Evolutionary conservation across 2,888 invertebrate genomes (phyloP), one percentile per base, ranked within the genome.

Genomic region (Amorpha juglandis): DNA sequence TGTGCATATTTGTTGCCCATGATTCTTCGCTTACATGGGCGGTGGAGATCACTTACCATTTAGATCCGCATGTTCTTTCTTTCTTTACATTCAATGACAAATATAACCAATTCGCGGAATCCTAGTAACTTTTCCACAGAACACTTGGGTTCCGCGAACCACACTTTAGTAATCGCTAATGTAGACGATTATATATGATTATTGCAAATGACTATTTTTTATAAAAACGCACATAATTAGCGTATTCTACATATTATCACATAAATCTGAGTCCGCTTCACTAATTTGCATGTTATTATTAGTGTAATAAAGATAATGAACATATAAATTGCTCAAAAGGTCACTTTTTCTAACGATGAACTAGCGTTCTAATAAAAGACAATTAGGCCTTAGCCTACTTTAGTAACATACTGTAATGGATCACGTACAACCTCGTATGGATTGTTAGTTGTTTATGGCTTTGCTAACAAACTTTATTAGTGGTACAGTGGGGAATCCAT

Each of bases 381-480:
- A 48, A 16, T 48, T 16, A 48, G 50, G 19, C 50, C 50, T 50
- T 50, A 16, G 19, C 50, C 50, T 16, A 50, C 50, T 50, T 50
- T 19, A 16, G 11, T 19, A 50, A 48, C 48, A 14, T 16, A 48
- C 6, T 16, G 27, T 4, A 1, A 27, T 27, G 1, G 27, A 27
- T 27, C 27, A 27, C 27, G 27, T 27, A 3, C 27, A 27, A 27
- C 27, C 27, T 27, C 27, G 27, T 27, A 48, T 48, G 16, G 16
- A 38, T 38, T 38, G 38, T n/a, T n/a, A n/a, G n/a, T 27, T 27
- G 27, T 27, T 27, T 27, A 3, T 27, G 27, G 4, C n/a, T n/a
- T n/a, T n/a, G n/a, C n/a, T n/a, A n/a, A n/a, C n/a, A n/a, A n/a
- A n/a, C n/a, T n/a, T n/a, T n/a, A n/a, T n/a, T n/a, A n/a, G n/a